Evolutionary conservation across 2,888 invertebrate genomes (phyloP).

Genomic region (Cataglyphis altisquamis): DNA sequence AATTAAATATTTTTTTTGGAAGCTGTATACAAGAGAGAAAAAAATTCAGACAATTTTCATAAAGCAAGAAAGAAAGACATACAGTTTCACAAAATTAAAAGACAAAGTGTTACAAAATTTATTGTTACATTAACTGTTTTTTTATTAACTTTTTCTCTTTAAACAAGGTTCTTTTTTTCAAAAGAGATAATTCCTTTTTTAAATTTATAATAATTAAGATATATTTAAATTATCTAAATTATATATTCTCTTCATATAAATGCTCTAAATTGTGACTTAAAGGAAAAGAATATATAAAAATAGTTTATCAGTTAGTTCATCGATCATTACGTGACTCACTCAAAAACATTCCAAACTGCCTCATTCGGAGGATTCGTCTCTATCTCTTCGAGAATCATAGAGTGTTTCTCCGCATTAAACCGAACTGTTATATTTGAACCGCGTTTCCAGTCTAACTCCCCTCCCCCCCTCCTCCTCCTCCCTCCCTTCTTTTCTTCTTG

Average conservation of each 20-base stretch:
- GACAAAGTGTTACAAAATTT: neutral
- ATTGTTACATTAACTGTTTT: neutral
- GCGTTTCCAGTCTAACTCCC: slow-evolving; percentile 53
- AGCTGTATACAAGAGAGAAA: neutral
- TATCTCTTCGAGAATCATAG: slow-evolving; percentile 67
- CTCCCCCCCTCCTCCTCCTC: too few species aligned
- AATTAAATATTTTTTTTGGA: neutral
- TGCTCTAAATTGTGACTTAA: neutral
- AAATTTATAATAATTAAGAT: neutral
- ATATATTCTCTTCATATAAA: neutral
- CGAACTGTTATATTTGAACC: slow-evolving; percentile 68
- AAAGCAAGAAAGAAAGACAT: neutral
- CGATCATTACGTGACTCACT: too few species aligned
- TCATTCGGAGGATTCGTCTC: slow-evolving; percentile 23
- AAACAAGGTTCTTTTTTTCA: neutral
- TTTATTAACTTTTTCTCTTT: neutral
- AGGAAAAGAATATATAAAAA: neutral
- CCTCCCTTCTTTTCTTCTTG: neutral
- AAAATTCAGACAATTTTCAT: slow-evolving; percentile 9
- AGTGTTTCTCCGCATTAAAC: slow-evolving; percentile 68
- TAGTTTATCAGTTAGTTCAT: neutral
- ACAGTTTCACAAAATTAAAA: neutral
- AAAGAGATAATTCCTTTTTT: neutral
- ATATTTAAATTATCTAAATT: neutral
- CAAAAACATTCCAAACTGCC: slow-evolving; percentile 50